These are phyloP conservation scores for Orthosia gracilis DNA, from an alignment of 2,888 invertebrate genomes.

Conservation along the genomic window DNA sequence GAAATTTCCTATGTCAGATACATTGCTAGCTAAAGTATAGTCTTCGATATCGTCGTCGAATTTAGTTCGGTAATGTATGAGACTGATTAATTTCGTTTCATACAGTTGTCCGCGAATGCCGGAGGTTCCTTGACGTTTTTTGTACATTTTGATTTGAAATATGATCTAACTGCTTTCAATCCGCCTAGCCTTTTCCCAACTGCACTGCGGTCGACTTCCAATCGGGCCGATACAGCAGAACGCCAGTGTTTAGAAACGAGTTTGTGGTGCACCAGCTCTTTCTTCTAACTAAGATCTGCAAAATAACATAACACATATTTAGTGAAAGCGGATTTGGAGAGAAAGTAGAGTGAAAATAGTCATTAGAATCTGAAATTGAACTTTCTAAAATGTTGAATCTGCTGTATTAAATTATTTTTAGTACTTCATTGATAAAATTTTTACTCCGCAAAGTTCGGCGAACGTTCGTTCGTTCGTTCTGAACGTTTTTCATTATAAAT, in stretches of 20 bases:
- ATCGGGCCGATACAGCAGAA: no score
- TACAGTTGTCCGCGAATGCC: slow-evolving; percentile 59
- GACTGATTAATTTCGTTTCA: slow-evolving; percentile 59
- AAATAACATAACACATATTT: background rate
- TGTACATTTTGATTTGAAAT: slow-evolving; percentile 17
- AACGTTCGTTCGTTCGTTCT: no score
- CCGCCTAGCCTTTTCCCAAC: no score
- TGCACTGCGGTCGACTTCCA: no score
- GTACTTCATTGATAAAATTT: no score
- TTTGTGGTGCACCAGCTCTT: background rate
- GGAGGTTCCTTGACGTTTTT: slow-evolving; percentile 40
- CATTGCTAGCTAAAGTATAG: slow-evolving; percentile 58
- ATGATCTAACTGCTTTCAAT: background rate
- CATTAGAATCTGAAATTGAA: no score
- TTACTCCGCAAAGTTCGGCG: no score
- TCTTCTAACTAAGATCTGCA: background rate
- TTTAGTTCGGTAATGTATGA: slow-evolving; percentile 52
- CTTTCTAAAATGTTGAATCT: no score
- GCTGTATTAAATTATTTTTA: no score
- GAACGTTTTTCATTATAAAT: no score
- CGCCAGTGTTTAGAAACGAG: background rate
- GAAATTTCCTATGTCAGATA: slow-evolving; percentile 57
- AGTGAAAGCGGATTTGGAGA: no score
- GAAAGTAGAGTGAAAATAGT: no score
- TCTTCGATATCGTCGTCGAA: slow-evolving; percentile 41